Conservation (phyloP, 2,888 invertebrate genomes). For the Clepsis dumicolana region DNA sequence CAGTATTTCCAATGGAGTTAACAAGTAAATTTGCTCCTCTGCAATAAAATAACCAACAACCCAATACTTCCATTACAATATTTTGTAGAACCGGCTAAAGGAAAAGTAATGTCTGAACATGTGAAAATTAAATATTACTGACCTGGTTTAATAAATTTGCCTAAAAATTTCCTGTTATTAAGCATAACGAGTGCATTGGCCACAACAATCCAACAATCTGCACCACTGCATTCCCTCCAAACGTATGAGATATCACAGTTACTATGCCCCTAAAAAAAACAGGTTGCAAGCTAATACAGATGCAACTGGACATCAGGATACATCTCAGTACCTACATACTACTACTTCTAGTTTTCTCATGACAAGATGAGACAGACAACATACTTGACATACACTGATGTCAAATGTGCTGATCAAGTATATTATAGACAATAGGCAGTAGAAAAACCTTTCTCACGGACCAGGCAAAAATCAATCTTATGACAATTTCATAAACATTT, state of each 20-base stretch:
- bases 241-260: slow-evolving; percentile 53
- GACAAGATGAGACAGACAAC: too few species aligned
- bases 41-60: slow-evolving; percentile 46
- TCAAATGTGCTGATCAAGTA: too few species aligned
- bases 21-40: slow-evolving; percentile 65
- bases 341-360: too few species aligned
- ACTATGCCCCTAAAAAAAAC: slow-evolving; percentile 46
- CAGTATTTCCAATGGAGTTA: slow-evolving; percentile 61
- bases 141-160: slow-evolving; percentile 65
- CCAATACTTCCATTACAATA: background rate
- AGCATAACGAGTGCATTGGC: slow-evolving; percentile 65
- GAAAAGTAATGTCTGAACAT: background rate
- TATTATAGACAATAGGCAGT: too few species aligned
- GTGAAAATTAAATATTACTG: slow-evolving; percentile 40
- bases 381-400: too few species aligned
- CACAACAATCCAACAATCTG: slow-evolving; percentile 66
- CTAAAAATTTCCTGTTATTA: slow-evolving; percentile 61
- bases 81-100: background rate
- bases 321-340: too few species aligned
- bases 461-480: too few species aligned
- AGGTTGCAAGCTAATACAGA: background rate
- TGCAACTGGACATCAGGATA: background rate
- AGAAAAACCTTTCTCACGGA: too few species aligned
- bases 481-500: too few species aligned
- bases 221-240: slow-evolving; percentile 53